These are phyloP conservation scores for Brachystomella parvula DNA, from an alignment of 1,140 invertebrate species.

Conservation along the genomic window DNA sequence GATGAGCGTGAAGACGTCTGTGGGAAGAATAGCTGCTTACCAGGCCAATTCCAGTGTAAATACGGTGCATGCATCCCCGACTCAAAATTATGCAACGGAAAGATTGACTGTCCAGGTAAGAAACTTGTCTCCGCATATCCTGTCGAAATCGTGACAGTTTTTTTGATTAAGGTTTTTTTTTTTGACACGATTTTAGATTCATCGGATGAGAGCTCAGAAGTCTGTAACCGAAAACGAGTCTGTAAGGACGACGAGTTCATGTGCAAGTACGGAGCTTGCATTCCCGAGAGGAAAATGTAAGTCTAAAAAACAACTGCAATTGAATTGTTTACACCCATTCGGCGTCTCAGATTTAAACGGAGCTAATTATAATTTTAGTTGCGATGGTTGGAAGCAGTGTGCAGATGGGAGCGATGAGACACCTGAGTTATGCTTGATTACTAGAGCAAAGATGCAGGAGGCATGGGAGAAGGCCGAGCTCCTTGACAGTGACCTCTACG, in stretches of 20 bases:
- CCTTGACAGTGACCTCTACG: conserved; percentile 1
- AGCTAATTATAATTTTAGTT: conserved; percentile 14
- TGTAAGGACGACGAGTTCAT: conserved; percentile 26
- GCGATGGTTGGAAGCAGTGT: conserved; percentile 26
- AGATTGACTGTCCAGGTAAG: conserved; percentile 14
- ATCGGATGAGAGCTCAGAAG: conserved; percentile 34
- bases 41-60: conserved; percentile 31
- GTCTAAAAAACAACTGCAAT: neutral
- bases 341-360: neutral
- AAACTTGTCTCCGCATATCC: neutral
- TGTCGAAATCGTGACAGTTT: too few relatives aligned
- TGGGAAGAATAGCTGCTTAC: conserved; percentile 29
- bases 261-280: conserved; percentile 35
- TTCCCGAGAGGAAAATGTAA: conserved; percentile 25
- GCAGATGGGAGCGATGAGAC: conserved; percentile 25
- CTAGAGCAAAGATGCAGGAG: conserved; percentile 22
- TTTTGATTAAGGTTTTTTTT: too few relatives aligned
- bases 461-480: conserved; percentile 21
- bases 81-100: conserved; percentile 20
- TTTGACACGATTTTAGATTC: conserved; percentile 1
- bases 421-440: conserved; percentile 29
- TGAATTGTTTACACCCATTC: neutral
- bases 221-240: conserved; percentile 16
- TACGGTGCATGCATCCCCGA: conserved; percentile 32
- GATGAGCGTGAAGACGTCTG: conserved; percentile 31